Conservation (phyloP, 2,113 vertebrate genomes). For the Todiramphus saurophagus region DNA sequence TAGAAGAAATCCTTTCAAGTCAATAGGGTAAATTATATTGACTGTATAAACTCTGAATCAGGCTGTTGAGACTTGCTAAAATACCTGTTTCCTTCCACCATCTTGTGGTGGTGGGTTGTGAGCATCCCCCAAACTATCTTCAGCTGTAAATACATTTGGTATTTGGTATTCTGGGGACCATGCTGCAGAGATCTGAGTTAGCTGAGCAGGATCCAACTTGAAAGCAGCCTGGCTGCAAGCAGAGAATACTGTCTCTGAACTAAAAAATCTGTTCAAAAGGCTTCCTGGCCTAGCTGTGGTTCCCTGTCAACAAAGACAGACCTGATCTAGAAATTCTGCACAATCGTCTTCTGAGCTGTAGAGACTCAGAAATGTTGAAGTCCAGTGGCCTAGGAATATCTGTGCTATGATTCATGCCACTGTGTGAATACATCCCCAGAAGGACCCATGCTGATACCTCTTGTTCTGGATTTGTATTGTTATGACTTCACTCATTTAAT, state of each 20-base stretch:
- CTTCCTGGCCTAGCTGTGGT: background rate
- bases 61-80: background rate
- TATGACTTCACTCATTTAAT: background rate
- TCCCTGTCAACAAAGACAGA: background rate
- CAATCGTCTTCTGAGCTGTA: background rate
- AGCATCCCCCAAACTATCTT: background rate
- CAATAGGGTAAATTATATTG: background rate
- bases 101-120: background rate
- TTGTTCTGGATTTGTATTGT: background rate
- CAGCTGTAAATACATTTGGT: background rate
- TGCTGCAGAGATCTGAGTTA: background rate
- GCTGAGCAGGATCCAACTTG: background rate
- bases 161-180: background rate
- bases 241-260: background rate
- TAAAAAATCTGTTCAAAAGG: background rate
- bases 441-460: background rate
- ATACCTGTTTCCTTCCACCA: background rate
- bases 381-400: background rate
- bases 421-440: background rate
- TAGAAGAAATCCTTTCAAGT: background rate
- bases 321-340: background rate
- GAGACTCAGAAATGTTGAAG: background rate
- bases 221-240: background rate
- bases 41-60: background rate
- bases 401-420: background rate